Base-by-base conservation (phyloP, 2,888 invertebrate species). In the Lobophora halterata region DNA sequence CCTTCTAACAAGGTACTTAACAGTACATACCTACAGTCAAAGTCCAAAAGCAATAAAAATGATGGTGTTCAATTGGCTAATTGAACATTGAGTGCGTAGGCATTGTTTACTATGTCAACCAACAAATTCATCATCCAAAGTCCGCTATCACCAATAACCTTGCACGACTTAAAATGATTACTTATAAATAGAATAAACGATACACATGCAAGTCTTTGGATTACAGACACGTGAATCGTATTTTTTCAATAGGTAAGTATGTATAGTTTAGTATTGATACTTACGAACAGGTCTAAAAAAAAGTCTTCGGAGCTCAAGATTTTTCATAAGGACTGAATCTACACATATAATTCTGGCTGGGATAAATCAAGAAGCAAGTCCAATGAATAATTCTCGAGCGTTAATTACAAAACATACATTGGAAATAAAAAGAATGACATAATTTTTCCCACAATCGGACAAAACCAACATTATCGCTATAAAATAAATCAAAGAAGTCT, bases 31-130 rank as follows among this genome's bases (percentile, higher is more conserved):
- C n/a, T n/a, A n/a, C n/a, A 37, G 43, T 39, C 33, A 25, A 42
- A 42, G 40, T 43, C 38, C 28, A 43, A 48, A 19, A 23, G 12
- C 18, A 12, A 17, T 31, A 27, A 21, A 26, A 18, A 24, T 25
- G 19, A 42, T 32, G 41, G 31, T 44, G 46, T 50, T 61, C 52
- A 64, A 71, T 59, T 61, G 58, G 45, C 40, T 53, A 61, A 63
- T 64, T 61, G 51, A 55, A 53, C n/a, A n/a, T 51, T 35, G 26
- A 20, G n/a, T n/a, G n/a, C n/a, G n/a, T 29, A 49, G 38, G 24
- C 28, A 49, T 31, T 49, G 48, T 54, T 53, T 52, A 49, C 50
- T 48, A 41, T 41, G 27, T 38, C 26, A 38, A 39, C 31, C 32
- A 50, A 44, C 46, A 55, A 40, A 61, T 60, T 50, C 38, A 16